Evolutionary conservation across 2,797 vertebrate species (phyloP).

Genomic region (Gallinago solitaria): DNA sequence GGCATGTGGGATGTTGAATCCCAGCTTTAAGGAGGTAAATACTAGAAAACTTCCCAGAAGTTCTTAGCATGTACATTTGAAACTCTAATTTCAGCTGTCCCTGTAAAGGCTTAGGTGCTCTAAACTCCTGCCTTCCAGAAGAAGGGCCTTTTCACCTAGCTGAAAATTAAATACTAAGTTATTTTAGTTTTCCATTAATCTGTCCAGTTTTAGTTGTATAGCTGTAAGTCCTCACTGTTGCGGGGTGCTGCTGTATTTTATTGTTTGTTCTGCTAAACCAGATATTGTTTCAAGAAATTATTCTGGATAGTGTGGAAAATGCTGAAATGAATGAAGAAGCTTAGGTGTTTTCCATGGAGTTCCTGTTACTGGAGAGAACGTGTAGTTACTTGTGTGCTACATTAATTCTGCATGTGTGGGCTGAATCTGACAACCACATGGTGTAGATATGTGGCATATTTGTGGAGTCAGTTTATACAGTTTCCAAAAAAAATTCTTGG

Average conservation of each 20-base stretch:
- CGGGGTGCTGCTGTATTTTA: background rate
- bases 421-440: background rate
- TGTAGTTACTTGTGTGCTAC: background rate
- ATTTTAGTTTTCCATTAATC: background rate
- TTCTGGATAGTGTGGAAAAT: background rate
- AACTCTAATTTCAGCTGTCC: background rate
- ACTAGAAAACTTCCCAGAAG: background rate
- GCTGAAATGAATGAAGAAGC: background rate
- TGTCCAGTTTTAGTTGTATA: background rate
- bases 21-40: background rate
- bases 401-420: background rate
- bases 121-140: background rate
- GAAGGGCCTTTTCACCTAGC: background rate
- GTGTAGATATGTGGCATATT: background rate
- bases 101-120: background rate
- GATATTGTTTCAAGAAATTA: background rate
- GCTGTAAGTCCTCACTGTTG: background rate
- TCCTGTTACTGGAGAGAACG: background rate
- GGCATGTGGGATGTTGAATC: background rate
- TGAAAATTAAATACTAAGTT: background rate
- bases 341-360: background rate
- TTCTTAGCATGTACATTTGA: background rate
- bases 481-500: background rate
- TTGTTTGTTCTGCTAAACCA: background rate
- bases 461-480: background rate